Conservation (phyloP, 1,140 invertebrate genomes). For the Colletes latitarsis region DNA sequence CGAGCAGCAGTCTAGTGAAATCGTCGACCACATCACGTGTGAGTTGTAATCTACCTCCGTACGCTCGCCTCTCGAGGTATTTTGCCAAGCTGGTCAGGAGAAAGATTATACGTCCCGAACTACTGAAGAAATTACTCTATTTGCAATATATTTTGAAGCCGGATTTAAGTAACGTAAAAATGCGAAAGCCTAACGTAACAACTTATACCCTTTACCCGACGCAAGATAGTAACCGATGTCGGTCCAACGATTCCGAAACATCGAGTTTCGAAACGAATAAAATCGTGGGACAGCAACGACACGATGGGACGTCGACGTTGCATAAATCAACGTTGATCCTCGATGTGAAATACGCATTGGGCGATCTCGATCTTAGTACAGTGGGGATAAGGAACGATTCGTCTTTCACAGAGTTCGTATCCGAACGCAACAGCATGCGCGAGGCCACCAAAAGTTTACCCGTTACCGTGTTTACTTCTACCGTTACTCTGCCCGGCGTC, state of each 20-base stretch:
- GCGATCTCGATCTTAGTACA: slow-evolving; percentile 57
- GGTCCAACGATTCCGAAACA: slow-evolving; percentile 27
- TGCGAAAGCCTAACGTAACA: slow-evolving; percentile 73
- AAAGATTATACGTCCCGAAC: slow-evolving; percentile 85
- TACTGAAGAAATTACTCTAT: slow-evolving; percentile 88
- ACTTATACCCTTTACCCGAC: slow-evolving; percentile 71
- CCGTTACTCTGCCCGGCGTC: background rate
- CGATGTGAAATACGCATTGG: slow-evolving; percentile 71
- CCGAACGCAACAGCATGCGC: slow-evolving; percentile 27
- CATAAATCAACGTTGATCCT: slow-evolving; percentile 73
- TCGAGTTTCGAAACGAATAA: slow-evolving; percentile 1
- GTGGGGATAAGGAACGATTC: slow-evolving; percentile 47
- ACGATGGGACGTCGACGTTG: slow-evolving; percentile 16
- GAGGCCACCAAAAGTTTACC: slow-evolving; percentile 71
- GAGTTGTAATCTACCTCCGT: slow-evolving; percentile 80
- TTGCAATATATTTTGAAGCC: slow-evolving; percentile 82
- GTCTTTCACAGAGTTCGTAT: slow-evolving; percentile 38
- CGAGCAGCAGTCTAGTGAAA: slow-evolving; percentile 74
- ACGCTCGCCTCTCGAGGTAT: slow-evolving; percentile 85
- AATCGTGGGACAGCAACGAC: slow-evolving; percentile 2
- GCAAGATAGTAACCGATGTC: slow-evolving; percentile 26
- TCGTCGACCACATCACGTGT: slow-evolving; percentile 78
- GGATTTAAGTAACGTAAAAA: slow-evolving; percentile 74
- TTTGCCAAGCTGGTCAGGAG: slow-evolving; percentile 88
- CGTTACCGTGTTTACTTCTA: background rate